phyloP scores from a whole-genome alignment of 2,113 vertebrate genomes.

The Scopus umbretta region DNA sequence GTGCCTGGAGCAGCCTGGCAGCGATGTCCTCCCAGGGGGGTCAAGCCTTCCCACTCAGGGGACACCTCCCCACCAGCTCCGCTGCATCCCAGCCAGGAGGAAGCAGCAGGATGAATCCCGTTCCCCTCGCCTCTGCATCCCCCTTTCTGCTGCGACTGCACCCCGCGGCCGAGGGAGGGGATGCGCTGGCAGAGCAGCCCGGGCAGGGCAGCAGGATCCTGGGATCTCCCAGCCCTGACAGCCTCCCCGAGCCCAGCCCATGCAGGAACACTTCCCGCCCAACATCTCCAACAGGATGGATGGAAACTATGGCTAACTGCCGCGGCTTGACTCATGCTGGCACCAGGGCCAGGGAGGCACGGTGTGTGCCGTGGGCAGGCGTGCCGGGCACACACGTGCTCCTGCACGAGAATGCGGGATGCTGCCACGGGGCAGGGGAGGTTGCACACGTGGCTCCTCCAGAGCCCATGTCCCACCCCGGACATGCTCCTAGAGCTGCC shows the following conservation, averaged over 20 bases:
- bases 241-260: neutral
- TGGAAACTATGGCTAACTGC: neutral
- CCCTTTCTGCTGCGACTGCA: neutral
- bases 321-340: fast-evolving
- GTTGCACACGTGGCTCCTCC: neutral
- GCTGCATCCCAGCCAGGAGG: neutral
- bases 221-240: neutral
- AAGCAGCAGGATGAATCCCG: neutral
- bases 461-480: fast-evolving
- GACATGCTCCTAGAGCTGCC: neutral
- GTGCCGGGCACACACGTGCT: neutral
- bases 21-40: neutral
- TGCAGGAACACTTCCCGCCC: neutral
- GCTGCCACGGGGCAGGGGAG: neutral
- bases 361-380: neutral
- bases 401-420: fast-evolving
- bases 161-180: neutral
- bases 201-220: neutral
- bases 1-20: constrained; percentile 52
- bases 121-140: neutral
- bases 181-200: neutral
- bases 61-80: neutral
- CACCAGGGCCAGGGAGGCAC: neutral
- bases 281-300: neutral
- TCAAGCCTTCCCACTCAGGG: too few relatives aligned